A percentile compares a stretch with the other conserved stretches of the same genome.
Evolutionary conservation across 2,888 invertebrate species (phyloP).

Genomic region (Tinea semifulvella): DNA sequence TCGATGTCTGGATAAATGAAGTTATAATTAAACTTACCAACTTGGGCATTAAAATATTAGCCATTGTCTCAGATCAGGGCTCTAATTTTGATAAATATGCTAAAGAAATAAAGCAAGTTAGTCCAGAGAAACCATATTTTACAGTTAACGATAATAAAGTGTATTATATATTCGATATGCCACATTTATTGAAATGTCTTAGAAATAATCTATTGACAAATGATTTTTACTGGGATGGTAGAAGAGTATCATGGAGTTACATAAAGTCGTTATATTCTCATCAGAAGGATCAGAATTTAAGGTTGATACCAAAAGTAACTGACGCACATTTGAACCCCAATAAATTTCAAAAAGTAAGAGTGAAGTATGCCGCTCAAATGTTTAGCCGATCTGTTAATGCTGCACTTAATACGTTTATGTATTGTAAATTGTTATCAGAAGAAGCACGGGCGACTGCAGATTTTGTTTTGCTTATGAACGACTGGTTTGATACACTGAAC

Average conservation of each 20-base stretch:
- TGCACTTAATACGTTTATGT: constrained; percentile 17
- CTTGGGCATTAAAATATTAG: constrained; percentile 22
- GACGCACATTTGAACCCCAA: constrained; percentile 22
- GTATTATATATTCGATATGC: constrained; percentile 19
- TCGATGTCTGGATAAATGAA: constrained; percentile 23
- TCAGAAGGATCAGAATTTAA: constrained; percentile 18
- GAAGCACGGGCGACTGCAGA: constrained; percentile 18
- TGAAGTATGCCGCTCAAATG: constrained; percentile 17
- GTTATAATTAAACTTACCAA: constrained; percentile 20
- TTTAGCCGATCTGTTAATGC: constrained; percentile 16
- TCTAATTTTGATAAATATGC: constrained; percentile 24
- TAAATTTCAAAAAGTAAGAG: constrained; percentile 20
- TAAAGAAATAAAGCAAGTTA: constrained; percentile 19
- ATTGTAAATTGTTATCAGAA: constrained; percentile 14
- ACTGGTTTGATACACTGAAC: constrained; percentile 19
- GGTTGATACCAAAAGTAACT: constrained; percentile 23
- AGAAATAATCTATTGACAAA: constrained; percentile 15
- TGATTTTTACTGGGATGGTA: constrained; percentile 14
- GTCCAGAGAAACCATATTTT: constrained; percentile 22
- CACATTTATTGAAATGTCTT: constrained; percentile 20
- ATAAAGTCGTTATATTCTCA: constrained; percentile 19
- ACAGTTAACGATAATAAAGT: constrained; percentile 15
- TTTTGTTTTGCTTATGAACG: constrained; percentile 17
- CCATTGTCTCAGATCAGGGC: constrained; percentile 23
- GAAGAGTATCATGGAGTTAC: constrained; percentile 21